Conservation (phyloP, 2,797 vertebrate species). For the Oryzias sinensis region DNA sequence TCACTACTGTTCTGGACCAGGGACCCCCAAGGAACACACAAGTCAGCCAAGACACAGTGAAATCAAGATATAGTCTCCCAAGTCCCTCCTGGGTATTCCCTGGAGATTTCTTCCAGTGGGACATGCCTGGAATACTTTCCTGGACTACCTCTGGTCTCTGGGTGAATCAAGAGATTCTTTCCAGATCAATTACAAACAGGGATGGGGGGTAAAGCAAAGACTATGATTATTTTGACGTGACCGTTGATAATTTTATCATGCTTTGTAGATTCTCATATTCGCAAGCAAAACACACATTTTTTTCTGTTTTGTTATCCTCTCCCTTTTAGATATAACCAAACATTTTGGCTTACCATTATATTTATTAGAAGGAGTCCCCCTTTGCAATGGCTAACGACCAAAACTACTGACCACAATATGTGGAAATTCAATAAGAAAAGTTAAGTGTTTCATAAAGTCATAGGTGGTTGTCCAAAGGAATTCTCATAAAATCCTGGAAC, state of each 20-base stretch:
- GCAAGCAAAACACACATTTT: background rate
- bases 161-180: too few relatives aligned
- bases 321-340: constrained; percentile 19
- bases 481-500: constrained; percentile 75
- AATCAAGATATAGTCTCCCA: too few relatives aligned
- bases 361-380: constrained; percentile 60
- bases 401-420: constrained; percentile 74
- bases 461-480: constrained; percentile 81
- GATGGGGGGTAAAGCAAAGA: constrained; percentile 26
- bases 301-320: constrained; percentile 1
- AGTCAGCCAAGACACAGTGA: too few relatives aligned
- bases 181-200: constrained; percentile 11
- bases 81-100: too few relatives aligned
- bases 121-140: too few relatives aligned
- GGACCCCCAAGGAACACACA: too few relatives aligned
- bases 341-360: constrained; percentile 53
- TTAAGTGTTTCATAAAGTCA: constrained; percentile 85
- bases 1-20: too few relatives aligned
- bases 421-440: constrained; percentile 85
- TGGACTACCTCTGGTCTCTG: too few relatives aligned
- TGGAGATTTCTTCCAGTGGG: too few relatives aligned
- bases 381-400: constrained; percentile 70
- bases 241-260: constrained; percentile 14
- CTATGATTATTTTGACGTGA: constrained; percentile 21
- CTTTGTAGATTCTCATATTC: background rate